Percentiles rank a stretch among this genome's conserved stretches.
Evolutionary conservation across 2,888 invertebrate genomes (phyloP).

Genomic region (Didymodactylos carnosus): DNA sequence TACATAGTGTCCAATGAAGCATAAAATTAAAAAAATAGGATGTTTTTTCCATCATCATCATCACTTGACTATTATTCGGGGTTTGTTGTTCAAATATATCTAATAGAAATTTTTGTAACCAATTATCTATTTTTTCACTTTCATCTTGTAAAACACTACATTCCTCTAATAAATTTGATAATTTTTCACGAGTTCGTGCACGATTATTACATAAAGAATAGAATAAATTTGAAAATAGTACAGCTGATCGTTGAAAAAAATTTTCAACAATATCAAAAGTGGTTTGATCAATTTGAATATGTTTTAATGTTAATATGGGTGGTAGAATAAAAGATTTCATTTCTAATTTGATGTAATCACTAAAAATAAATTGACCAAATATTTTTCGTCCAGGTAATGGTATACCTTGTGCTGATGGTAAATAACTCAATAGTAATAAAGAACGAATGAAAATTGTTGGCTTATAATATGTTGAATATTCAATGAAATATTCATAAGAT

Average conservation of each 20-base stretch:
- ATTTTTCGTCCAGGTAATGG: background rate
- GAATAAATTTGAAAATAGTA: background rate
- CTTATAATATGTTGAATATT: background rate
- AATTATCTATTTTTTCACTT: constrained; percentile 36
- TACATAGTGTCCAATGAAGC: constrained; percentile 56
- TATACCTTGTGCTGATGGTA: background rate
- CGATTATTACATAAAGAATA: constrained; percentile 64
- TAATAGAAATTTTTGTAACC: background rate
- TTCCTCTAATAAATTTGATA: constrained; percentile 69
- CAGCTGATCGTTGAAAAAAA: background rate
- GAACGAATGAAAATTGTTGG: background rate
- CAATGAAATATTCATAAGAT: background rate
- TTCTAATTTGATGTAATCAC: background rate
- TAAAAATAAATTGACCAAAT: background rate
- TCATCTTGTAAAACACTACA: constrained; percentile 76
- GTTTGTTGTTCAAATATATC: background rate
- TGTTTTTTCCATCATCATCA: constrained; percentile 37
- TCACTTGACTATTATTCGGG: background rate
- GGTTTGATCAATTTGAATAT: constrained; percentile 22
- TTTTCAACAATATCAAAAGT: background rate
- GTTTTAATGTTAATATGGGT: background rate
- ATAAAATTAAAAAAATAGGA: constrained; percentile 74
- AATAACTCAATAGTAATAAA: background rate
- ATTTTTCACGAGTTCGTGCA: constrained; percentile 77
- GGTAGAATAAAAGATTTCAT: background rate